Conservation (phyloP, 1,140 invertebrate species). For the Oryctes rhinoceros region DNA sequence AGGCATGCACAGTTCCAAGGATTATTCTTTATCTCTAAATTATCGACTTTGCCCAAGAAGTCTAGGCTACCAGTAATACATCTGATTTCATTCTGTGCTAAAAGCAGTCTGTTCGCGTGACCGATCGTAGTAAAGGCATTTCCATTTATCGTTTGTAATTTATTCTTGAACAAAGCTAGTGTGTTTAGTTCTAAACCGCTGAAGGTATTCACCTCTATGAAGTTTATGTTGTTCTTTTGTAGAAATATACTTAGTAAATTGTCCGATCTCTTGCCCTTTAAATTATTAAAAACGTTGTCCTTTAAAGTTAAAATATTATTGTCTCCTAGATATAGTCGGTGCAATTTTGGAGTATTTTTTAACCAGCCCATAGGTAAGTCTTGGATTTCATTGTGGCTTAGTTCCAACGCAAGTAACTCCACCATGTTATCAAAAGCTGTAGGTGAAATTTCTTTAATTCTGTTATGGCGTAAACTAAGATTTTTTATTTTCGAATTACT, state of each 20-base stretch:
- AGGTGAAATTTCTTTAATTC: not conserved
- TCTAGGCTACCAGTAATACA: not conserved
- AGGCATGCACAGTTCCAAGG: slow-evolving; percentile 18
- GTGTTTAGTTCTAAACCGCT: not conserved
- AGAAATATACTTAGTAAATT: not conserved
- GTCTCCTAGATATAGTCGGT: not conserved
- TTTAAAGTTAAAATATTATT: not conserved
- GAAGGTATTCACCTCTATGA: not conserved
- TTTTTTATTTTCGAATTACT: not conserved
- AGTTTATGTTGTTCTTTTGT: not conserved
- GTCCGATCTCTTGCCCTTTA: not conserved
- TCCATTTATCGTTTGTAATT: not conserved
- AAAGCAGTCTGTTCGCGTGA: not conserved
- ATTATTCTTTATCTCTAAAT: not conserved
- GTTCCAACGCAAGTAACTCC: not conserved
- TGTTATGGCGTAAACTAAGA: not conserved
- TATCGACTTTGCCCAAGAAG: not conserved
- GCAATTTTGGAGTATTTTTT: not conserved
- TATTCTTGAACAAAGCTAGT: not conserved
- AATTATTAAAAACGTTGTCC: not conserved
- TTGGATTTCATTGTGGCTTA: not conserved
- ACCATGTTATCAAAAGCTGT: not conserved
- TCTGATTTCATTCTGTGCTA: not conserved
- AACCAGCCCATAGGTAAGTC: not conserved
- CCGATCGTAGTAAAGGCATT: not conserved